Conservation (phyloP, 2,888 invertebrate species). For the Nasonovia ribisnigri region DNA sequence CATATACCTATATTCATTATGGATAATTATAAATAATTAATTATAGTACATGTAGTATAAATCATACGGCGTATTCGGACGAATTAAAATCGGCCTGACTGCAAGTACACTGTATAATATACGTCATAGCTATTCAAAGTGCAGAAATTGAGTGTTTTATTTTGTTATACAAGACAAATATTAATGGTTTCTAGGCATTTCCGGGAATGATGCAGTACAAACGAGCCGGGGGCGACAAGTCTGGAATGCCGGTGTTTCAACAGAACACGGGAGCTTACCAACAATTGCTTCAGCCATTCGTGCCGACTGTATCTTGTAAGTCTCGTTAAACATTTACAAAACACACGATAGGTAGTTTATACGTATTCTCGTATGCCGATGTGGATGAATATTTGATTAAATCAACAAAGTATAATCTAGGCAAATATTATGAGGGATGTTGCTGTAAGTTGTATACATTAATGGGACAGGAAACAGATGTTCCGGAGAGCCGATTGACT, state of each 20-base stretch:
- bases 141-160: neutral
- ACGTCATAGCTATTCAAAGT: neutral
- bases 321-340: slow-evolving; percentile 71
- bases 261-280: slow-evolving; percentile 91
- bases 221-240: slow-evolving; percentile 91
- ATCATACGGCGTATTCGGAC: neutral
- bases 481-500: neutral
- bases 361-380: neutral
- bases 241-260: slow-evolving; percentile 96
- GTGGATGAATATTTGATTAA: neutral
- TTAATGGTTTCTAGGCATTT: slow-evolving; percentile 79
- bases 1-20: too few relatives aligned
- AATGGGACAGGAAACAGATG: neutral
- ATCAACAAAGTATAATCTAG: neutral
- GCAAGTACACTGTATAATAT: neutral
- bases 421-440: neutral
- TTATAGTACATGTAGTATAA: neutral
- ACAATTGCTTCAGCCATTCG: slow-evolving; percentile 94
- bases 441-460: neutral
- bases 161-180: slow-evolving; percentile 6
- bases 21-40: too few relatives aligned
- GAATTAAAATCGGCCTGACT: neutral
- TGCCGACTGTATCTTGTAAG: slow-evolving; percentile 97
- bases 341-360: neutral
- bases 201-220: slow-evolving; percentile 96